Evolutionary conservation across 2,888 invertebrate species (phyloP), one percentile per base, ranked within the genome.

Genomic region (Chirona hameri): DNA sequence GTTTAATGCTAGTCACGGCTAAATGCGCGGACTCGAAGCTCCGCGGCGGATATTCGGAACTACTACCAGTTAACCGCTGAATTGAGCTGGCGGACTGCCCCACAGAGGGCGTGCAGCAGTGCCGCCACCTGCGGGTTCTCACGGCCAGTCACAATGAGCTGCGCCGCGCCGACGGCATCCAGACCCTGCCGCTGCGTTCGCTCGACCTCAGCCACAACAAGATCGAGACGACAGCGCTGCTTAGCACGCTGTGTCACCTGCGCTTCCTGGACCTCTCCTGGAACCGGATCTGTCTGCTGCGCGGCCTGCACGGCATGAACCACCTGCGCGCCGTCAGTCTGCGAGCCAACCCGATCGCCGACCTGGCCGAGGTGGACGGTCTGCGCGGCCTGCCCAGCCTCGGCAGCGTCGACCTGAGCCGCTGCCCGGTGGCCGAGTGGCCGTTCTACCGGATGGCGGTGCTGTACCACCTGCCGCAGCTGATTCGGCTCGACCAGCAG

Each of bases 201-300:
- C 72, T 39, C 69, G 79, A 65, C 46, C 72, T 52, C 88, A 88
- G 48, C 87, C 87, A 81, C 84, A 86, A 57, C 86, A 86, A 83
- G 86, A 85, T 81, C 84, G 84, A 31, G 76, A 82, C 31, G 86
- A 86, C 46, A 86, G 84, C 72, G 84, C 81, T 84, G 84, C 27
- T 76, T 1, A 21, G 76, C 46, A 76, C 76, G 46, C 76, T 76
- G 10, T 18, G 46, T 39, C 76, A 46, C 39, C 76, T 76, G 46
- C 76, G 76, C 39, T 76, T 39, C 46, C 46, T 76, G 21, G 76
- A 76, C 46, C 76, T 76, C 46, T 39, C 39, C 76, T 76, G 76
- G 76, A 76, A 76, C 76, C 76, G 76, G 24, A 39, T 76, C 39
- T 24, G 39, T 24, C 76, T 21, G 76, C 46, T 76, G 76, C 76